Conservation (phyloP, 2,888 invertebrate species). For the Tetrapedia diversipes region DNA sequence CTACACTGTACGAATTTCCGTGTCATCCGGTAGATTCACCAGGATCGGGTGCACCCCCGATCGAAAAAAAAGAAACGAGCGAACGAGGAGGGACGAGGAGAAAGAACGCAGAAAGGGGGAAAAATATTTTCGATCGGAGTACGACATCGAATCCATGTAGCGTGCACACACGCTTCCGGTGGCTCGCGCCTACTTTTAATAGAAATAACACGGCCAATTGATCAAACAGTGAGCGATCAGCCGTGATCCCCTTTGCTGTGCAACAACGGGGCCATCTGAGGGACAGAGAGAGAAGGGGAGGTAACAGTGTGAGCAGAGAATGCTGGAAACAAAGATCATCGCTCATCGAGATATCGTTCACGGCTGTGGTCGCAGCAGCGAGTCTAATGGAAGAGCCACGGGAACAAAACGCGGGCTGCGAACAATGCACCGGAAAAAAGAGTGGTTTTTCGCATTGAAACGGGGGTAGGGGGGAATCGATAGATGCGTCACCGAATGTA, state of each 20-base stretch:
- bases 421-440: constrained; percentile 44
- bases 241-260: constrained; percentile 22
- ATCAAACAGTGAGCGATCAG: constrained; percentile 61
- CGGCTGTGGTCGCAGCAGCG: constrained; percentile 45
- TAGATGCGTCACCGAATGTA: constrained; percentile 12
- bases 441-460: constrained; percentile 34
- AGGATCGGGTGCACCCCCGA: constrained; percentile 3
- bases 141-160: constrained; percentile 44
- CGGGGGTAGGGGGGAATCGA: constrained; percentile 31
- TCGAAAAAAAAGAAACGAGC: constrained; percentile 6
- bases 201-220: constrained; percentile 68
- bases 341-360: constrained; percentile 50
- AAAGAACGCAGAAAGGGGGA: neutral
- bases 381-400: constrained; percentile 54
- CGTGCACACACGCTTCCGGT: constrained; percentile 23
- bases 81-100: too few relatives aligned
- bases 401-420: constrained; percentile 41
- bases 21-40: constrained; percentile 44
- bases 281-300: neutral
- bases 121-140: constrained; percentile 47
- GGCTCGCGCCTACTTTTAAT: constrained; percentile 58
- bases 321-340: constrained; percentile 50
- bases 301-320: constrained; percentile 1
- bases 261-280: constrained; percentile 8
- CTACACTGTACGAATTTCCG: too few relatives aligned